These are phyloP conservation scores for Drusus annulatus DNA, from an alignment of 1,140 invertebrate species.

Conservation along the genomic window DNA sequence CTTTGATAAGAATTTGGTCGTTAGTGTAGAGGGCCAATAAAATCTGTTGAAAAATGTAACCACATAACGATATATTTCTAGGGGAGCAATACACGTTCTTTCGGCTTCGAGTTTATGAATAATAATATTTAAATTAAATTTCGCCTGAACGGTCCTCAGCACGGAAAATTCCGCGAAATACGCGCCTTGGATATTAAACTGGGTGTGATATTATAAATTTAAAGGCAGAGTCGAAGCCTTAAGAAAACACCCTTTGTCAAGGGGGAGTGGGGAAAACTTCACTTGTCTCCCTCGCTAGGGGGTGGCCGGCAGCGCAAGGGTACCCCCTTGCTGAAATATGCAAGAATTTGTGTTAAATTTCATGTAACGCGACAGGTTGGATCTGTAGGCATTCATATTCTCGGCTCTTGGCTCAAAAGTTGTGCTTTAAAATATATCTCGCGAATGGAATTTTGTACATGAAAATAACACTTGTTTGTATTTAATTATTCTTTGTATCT, in stretches of 20 bases:
- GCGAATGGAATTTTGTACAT: no score
- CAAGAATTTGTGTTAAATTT: constrained; percentile 11
- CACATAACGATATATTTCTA: no score
- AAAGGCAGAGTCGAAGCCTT: constrained; percentile 11
- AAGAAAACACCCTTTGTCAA: constrained; percentile 34
- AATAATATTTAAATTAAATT: constrained; percentile 27
- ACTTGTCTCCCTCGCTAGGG: not conserved
- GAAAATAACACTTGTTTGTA: no score
- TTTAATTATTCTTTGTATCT: no score
- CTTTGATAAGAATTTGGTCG: no score
- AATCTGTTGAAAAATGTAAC: not conserved
- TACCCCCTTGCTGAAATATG: constrained; percentile 9
- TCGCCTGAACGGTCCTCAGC: not conserved
- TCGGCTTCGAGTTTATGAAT: not conserved
- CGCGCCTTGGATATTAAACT: constrained; percentile 17
- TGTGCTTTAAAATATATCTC: no score
- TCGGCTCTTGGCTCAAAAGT: no score
- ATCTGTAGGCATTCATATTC: constrained; percentile 8
- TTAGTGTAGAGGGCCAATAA: not conserved
- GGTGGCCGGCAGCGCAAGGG: not conserved
- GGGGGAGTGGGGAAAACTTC: constrained; percentile 7
- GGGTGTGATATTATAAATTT: constrained; percentile 36
- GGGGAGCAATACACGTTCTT: no score
- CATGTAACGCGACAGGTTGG: not conserved
- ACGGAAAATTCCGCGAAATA: constrained; percentile 27